Evolutionary conservation across 2,888 invertebrate genomes (phyloP), one percentile per base, ranked within the genome.

Genomic region (Eupithecia exiguata): DNA sequence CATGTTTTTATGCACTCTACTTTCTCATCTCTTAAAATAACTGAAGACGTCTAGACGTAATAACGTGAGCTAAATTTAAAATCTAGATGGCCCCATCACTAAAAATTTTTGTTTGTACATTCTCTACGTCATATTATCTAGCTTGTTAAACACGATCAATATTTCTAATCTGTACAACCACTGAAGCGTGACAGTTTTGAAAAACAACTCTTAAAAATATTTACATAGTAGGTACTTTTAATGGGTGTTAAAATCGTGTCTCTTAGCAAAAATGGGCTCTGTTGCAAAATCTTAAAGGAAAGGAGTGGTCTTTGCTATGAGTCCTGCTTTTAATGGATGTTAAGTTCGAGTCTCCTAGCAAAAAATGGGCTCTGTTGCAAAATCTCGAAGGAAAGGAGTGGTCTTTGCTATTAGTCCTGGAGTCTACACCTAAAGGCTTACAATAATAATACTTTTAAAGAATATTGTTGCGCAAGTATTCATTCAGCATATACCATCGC

Each of bases 401-500:
- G n/a, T 2, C 49, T 49, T n/a, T 43, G 43, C 14, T 46, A 5
- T 7, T 7, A n/a, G 3, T 58, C 12, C 58, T 21, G 53, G 21
- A 53, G 0, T 53, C 10, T 53, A 53, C 21, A 53, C n/a, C n/a
- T n/a, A n/a, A n/a, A n/a, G 21, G 21, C 53, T 21, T 4, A 25
- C 25, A 25, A n/a, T 18, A n/a, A 25, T 58, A 21, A 14, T 25
- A 25, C 25, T 58, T 4, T 58, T 58, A 5, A 58, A 14, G 12
- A 53, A 58, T 58, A 58, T 14, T 58, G 9, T 58, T 58, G 58
- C 58, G 14, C 21, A 66, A 21, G 16, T 40, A 66, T 7, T 5
- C 16, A 66, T 25, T 40, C 21, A 68, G 53, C 61, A 46, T 81
- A 46, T 79, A 82, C 79, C 79, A 80, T 79, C 74, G 80, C 78